Percentiles rank a stretch among this genome's conserved stretches.
Conservation (phyloP, 2,113 vertebrate genomes). For the Peromyscus leucopus region DNA sequence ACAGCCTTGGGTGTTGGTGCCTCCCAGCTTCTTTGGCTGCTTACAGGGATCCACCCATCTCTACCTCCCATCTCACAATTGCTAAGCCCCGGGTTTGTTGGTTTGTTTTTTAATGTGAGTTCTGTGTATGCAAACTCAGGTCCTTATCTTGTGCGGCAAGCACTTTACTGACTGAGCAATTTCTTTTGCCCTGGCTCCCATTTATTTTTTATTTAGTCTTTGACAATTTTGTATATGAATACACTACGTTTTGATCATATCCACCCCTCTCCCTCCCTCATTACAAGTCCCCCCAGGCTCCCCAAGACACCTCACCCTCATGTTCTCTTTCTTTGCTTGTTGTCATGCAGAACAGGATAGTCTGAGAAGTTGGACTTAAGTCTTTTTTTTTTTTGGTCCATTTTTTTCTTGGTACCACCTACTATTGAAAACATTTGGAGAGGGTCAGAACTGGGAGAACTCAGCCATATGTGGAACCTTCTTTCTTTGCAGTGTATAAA, state of each 20-base stretch:
- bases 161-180: neutral
- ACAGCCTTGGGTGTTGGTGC: neutral
- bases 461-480: neutral
- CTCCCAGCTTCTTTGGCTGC: neutral
- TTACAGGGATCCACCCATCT: no score
- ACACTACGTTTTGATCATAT: neutral
- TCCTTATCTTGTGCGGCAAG: neutral
- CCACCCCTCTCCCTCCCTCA: neutral
- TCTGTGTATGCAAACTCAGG: neutral
- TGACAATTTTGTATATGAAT: neutral
- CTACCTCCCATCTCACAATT: neutral
- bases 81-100: no score
- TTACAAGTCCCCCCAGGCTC: neutral
- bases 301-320: neutral
- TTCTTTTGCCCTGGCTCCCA: neutral
- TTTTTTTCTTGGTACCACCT: neutral
- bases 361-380: conserved; percentile 14
- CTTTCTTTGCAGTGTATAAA: conserved; percentile 28
- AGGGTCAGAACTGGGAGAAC: neutral
- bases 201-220: neutral
- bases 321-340: neutral
- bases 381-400: neutral
- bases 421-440: conserved; percentile 48
- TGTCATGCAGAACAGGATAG: neutral
- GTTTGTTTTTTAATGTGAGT: neutral